phyloP scores from a whole-genome alignment of 2,888 invertebrate species.

The Aspidiotus rigidus region DNA sequence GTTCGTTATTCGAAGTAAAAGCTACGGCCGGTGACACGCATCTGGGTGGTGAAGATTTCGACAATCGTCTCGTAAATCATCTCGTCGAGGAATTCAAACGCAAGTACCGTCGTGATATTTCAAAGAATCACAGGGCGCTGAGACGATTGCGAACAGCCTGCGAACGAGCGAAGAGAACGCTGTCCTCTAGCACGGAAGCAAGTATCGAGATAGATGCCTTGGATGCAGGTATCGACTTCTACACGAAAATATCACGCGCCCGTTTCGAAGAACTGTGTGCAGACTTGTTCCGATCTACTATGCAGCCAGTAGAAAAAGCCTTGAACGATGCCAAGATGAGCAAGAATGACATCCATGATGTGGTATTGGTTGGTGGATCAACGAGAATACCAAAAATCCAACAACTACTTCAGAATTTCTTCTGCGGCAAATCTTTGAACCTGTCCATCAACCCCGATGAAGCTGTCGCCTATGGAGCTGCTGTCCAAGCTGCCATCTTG shows the following conservation, averaged over 20 bases:
- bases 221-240: constrained; percentile 82
- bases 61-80: constrained; percentile 67
- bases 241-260: constrained; percentile 71
- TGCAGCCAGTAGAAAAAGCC: constrained; percentile 48
- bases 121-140: constrained; percentile 58
- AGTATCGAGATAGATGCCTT: constrained; percentile 81
- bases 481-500: constrained; percentile 69
- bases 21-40: constrained; percentile 76
- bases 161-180: constrained; percentile 66
- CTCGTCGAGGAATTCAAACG: constrained; percentile 69
- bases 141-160: constrained; percentile 77
- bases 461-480: constrained; percentile 74
- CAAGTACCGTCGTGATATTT: constrained; percentile 61
- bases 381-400: constrained; percentile 45
- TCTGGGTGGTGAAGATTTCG: constrained; percentile 69
- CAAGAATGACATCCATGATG: constrained; percentile 44
- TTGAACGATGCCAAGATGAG: constrained; percentile 45
- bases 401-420: constrained; percentile 41
- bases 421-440: constrained; percentile 59
- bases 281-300: constrained; percentile 68
- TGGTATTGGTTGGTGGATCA: constrained; percentile 47
- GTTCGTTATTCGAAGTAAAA: constrained; percentile 69
- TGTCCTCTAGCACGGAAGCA: constrained; percentile 68
- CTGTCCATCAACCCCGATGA: constrained; percentile 66
- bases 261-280: constrained; percentile 84